phyloP scores from a whole-genome alignment of 2,113 vertebrate species.

The Thamnophis sirtalis region DNA sequence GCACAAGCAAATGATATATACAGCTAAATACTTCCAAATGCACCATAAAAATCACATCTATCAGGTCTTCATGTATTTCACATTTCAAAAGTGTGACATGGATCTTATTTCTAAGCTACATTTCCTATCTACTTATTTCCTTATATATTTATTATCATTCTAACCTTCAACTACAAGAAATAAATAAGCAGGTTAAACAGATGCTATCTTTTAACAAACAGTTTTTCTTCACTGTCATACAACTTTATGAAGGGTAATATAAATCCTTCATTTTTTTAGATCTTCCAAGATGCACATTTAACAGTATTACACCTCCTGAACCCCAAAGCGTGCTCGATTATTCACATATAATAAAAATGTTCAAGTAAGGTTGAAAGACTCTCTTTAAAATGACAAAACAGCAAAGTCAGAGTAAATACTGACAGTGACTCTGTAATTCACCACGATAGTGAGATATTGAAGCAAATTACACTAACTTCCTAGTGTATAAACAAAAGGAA shows the following conservation, averaged over 20 bases:
- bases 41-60: conserved; percentile 81
- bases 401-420: conserved; percentile 62
- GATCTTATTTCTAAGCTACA: conserved; percentile 89
- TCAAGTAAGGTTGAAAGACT: conserved; percentile 64
- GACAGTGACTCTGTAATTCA: conserved; percentile 44
- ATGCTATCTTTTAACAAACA: conserved; percentile 93
- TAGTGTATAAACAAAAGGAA: background rate
- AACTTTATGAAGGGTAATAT: conserved; percentile 82
- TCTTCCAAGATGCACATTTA: conserved; percentile 70
- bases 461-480: conserved; percentile 43
- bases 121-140: conserved; percentile 82
- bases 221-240: conserved; percentile 76
- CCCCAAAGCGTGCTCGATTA: conserved; percentile 70
- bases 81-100: conserved; percentile 78
- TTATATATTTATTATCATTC: conserved; percentile 86
- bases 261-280: conserved; percentile 80
- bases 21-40: conserved; percentile 85
- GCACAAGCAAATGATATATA: conserved; percentile 71
- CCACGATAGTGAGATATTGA: conserved; percentile 12
- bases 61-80: conserved; percentile 78
- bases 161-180: conserved; percentile 82
- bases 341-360: conserved; percentile 75
- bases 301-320: conserved; percentile 71
- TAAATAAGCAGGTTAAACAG: conserved; percentile 95
- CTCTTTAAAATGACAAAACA: conserved; percentile 65